Evolutionary conservation across 1,140 invertebrate genomes (phyloP), one percentile per base, ranked within the genome.

Genomic region (Wiebesia pumilae): DNA sequence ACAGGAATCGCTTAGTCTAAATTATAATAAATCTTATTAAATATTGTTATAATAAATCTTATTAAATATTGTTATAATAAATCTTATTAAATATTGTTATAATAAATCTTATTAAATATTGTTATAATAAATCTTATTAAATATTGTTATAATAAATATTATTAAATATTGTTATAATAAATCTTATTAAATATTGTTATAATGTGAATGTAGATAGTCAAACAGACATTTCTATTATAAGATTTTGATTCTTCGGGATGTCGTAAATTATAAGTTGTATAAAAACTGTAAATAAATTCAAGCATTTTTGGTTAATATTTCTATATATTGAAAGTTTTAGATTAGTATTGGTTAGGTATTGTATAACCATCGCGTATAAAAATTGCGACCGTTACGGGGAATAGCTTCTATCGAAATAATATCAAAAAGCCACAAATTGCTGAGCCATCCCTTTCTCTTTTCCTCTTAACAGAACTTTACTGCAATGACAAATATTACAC

Each of bases 241-340:
- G 24, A 62, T 62, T 27, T 27, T 62, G 3, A 3, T 62, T 7
- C 0, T 62, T 62, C 4, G 24, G 3, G 3, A 27, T 27, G 27
- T 62, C 10, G 27, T 27, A 7, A 62, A 4, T 62, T 6, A 27
- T 10, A 27, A 27, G 24, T 62, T 62, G 58, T 27, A 71, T 2
- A 71, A 71, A 71, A 71, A 33, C 16, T 71, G 19, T 71, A 38
- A 71, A 71, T 71, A 71, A 71, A 38, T 38, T 35, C 16, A 71
- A 38, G 24, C 38, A n/a, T 71, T 21, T 21, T 38, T 71, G 4
- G 43, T 27, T 3, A 62, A 62, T 62, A 62, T 62, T 27, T 14
- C 10, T 27, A 14, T 62, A 62, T 1, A 27, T 3, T 62, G 6
- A 27, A 62, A 62, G 19, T 54, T 54, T 54, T 62, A 62, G 1